Evolutionary conservation across 1,140 invertebrate species (phyloP).

Genomic region (Drosophila insularis): DNA sequence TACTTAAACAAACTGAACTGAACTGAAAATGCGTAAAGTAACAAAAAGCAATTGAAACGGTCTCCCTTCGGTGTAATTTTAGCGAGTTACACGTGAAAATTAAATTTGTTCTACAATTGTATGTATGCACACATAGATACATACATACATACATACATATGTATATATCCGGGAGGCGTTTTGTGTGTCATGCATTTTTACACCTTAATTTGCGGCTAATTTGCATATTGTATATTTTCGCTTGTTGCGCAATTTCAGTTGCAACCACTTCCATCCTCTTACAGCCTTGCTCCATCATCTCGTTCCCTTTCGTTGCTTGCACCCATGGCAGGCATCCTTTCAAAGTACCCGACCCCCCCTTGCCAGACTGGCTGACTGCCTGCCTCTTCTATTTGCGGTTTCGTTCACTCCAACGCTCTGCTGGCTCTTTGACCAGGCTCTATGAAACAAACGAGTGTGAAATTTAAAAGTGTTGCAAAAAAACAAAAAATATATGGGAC

Average conservation of each 20-base stretch:
- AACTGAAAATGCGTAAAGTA: background rate
- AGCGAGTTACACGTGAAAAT: constrained; percentile 48
- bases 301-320: constrained; percentile 11
- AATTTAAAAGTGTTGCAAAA: constrained; percentile 16
- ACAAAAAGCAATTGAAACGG: constrained; percentile 11
- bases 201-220: constrained; percentile 78
- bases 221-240: constrained; percentile 74
- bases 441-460: constrained; percentile 19
- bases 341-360: background rate
- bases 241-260: constrained; percentile 70
- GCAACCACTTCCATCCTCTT: constrained; percentile 26
- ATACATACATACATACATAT: background rate
- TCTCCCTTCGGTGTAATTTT: constrained; percentile 51
- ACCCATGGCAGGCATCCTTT: background rate
- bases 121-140: background rate
- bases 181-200: constrained; percentile 79
- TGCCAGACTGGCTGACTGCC: background rate
- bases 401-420: constrained; percentile 15
- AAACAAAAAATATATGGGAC: constrained; percentile 3
- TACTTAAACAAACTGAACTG: constrained; percentile 30
- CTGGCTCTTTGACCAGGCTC: background rate
- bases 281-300: constrained; percentile 10
- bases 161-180: constrained; percentile 65
- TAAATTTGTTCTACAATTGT: constrained; percentile 57
- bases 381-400: constrained; percentile 14